Percentiles rank a stretch among this genome's conserved stretches.
Evolutionary conservation across 2,113 vertebrate species (phyloP).

Genomic region (Scortum barcoo): DNA sequence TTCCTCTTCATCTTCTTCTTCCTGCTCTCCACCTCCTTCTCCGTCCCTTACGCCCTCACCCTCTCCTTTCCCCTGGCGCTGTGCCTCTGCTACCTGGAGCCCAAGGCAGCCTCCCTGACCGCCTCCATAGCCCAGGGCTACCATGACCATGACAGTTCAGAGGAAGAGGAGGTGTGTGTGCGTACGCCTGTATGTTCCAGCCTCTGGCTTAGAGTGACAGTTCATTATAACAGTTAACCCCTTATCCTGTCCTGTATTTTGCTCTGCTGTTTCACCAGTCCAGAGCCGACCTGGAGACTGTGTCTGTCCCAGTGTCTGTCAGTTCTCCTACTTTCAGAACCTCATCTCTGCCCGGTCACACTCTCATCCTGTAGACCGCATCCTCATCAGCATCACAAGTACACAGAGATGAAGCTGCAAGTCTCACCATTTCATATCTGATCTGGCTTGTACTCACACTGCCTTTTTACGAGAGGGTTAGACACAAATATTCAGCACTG

Average conservation of each 20-base stretch:
- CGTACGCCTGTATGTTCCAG: constrained; percentile 86
- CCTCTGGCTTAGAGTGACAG: constrained; percentile 56
- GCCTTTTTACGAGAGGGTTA: constrained; percentile 55
- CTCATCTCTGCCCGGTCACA: constrained; percentile 90
- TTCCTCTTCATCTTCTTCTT: constrained; percentile 99
- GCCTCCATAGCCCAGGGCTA: constrained; percentile 97
- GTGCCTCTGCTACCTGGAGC: constrained; percentile 99
- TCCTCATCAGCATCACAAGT: constrained; percentile 60
- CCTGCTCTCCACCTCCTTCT: constrained; percentile 97
- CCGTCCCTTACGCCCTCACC: constrained; percentile 96
- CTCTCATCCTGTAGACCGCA: constrained; percentile 69
- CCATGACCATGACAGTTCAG: constrained; percentile 99
- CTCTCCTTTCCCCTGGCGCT: constrained; percentile 99
- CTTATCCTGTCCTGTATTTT: constrained; percentile 66
- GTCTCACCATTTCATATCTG: constrained; percentile 60
- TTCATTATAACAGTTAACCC: constrained; percentile 59
- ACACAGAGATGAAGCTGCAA: constrained; percentile 65
- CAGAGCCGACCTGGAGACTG: constrained; percentile 88
- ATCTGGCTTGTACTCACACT: constrained; percentile 18
- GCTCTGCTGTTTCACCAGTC: constrained; percentile 88
- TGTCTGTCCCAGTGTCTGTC: constrained; percentile 81
- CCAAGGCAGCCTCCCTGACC: constrained; percentile 97
- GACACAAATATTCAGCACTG: constrained; percentile 48
- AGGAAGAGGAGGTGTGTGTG: constrained; percentile 92
- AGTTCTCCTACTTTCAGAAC: constrained; percentile 95